A percentile compares a stretch with the other conserved stretches of the same genome.
Conservation (phyloP, 30 jellyfish, hydroid and myxozoan species). For the Hydra vulgaris region DNA sequence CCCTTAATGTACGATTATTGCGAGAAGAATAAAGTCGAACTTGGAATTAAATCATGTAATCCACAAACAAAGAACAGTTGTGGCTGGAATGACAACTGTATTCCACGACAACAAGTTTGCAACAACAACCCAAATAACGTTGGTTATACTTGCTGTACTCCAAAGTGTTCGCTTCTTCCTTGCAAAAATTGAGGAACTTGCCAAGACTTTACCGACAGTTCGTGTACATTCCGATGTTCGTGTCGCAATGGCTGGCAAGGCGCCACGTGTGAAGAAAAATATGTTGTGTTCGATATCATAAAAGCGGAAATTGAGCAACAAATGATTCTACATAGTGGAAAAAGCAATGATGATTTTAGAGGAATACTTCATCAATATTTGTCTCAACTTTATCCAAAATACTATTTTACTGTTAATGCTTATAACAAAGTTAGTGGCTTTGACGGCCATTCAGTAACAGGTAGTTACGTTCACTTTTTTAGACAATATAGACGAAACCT, state of each 20-base stretch:
- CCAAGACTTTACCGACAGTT: neutral
- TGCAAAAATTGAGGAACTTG: neutral
- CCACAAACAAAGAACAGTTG: constrained; percentile 12
- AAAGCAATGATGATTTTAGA: neutral
- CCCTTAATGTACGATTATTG: constrained; percentile 11
- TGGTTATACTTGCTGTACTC: neutral
- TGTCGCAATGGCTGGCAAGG: neutral
- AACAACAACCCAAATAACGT: neutral
- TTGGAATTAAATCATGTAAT: neutral
- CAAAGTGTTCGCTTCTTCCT: neutral
- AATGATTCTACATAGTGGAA: neutral
- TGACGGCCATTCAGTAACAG: neutral
- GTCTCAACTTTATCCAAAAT: neutral
- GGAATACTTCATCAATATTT: neutral
- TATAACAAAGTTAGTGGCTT: neutral
- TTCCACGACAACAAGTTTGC: constrained; percentile 22
- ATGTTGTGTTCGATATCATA: neutral
- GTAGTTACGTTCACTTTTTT: neutral
- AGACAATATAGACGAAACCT: neutral
- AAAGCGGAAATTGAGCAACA: neutral
- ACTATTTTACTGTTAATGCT: neutral
- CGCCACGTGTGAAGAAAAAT: neutral
- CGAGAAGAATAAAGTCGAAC: neutral
- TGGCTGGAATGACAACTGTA: constrained; percentile 28
- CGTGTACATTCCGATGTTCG: neutral